Evolutionary conservation across 2,113 vertebrate species (phyloP).

Genomic region (Sialia sialis): DNA sequence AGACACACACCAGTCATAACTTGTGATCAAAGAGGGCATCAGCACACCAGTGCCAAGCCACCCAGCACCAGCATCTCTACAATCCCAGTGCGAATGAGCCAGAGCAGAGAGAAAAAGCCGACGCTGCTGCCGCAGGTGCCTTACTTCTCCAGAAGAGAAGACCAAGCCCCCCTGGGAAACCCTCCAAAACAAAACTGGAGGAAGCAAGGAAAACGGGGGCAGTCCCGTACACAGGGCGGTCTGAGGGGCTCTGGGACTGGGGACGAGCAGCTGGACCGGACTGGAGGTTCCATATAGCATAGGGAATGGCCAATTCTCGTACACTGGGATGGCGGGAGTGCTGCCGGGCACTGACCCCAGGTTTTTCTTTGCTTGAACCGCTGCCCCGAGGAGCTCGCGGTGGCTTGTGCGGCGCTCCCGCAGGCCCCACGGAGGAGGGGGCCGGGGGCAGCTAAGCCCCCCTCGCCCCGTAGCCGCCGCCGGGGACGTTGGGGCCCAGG

Average conservation of each 20-base stretch:
- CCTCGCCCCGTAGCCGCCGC: background rate
- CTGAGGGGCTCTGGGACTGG: too few species aligned
- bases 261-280: background rate
- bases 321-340: too few species aligned
- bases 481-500: background rate
- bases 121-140: accelerated
- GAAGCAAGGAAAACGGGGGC: background rate
- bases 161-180: accelerated
- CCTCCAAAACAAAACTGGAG: too few species aligned
- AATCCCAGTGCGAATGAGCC: accelerated
- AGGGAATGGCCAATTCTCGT: background rate
- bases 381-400: background rate
- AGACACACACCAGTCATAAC: background rate
- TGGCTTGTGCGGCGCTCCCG: background rate
- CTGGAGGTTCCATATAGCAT: accelerated
- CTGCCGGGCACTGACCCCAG: background rate
- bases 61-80: background rate
- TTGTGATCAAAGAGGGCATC: accelerated
- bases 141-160: background rate
- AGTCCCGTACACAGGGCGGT: too few species aligned
- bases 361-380: too few species aligned
- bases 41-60: accelerated
- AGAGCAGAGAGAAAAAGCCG: accelerated
- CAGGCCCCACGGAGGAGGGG: background rate
- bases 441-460: background rate